These are phyloP conservation scores for Anthopleura xanthogrammica DNA, from an alignment of 92 coral and sea anemone genomes.

Conservation along the genomic window DNA sequence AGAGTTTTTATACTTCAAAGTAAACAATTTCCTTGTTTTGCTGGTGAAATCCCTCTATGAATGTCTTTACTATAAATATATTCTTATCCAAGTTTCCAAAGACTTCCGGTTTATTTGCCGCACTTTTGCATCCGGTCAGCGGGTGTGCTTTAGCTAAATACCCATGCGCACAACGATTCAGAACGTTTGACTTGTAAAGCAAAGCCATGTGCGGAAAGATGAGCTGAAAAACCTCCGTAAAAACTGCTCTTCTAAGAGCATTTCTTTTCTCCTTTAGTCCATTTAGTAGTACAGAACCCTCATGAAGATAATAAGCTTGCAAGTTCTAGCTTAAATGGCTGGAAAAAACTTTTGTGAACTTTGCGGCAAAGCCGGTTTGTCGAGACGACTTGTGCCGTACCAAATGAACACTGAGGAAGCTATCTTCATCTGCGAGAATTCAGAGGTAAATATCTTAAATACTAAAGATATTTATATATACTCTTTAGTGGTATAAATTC, in stretches of 20 bases:
- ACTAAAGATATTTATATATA: not conserved
- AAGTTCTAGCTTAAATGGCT: slow-evolving; percentile 8
- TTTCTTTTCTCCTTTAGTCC: not conserved
- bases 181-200: slow-evolving; percentile 31
- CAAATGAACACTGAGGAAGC: slow-evolving; percentile 92
- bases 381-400: slow-evolving; percentile 53
- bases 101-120: not conserved
- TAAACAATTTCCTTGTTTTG: too few species aligned
- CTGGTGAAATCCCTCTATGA: too few species aligned
- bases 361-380: slow-evolving; percentile 68
- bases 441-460: slow-evolving; percentile 57
- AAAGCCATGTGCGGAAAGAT: slow-evolving; percentile 39
- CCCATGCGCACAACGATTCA: slow-evolving; percentile 45
- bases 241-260: not conserved
- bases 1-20: too few species aligned
- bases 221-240: slow-evolving; percentile 1
- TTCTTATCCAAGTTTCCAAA: not conserved
- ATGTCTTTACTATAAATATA: too few species aligned
- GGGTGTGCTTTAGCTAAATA: not conserved
- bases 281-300: not conserved
- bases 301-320: not conserved
- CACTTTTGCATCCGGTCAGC: slow-evolving; percentile 8
- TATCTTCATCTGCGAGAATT: slow-evolving; percentile 73
- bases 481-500: not conserved
- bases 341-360: slow-evolving; percentile 62